Evolutionary conservation across 1,140 invertebrate genomes (phyloP).

Genomic region (Lucilia cuprina): DNA sequence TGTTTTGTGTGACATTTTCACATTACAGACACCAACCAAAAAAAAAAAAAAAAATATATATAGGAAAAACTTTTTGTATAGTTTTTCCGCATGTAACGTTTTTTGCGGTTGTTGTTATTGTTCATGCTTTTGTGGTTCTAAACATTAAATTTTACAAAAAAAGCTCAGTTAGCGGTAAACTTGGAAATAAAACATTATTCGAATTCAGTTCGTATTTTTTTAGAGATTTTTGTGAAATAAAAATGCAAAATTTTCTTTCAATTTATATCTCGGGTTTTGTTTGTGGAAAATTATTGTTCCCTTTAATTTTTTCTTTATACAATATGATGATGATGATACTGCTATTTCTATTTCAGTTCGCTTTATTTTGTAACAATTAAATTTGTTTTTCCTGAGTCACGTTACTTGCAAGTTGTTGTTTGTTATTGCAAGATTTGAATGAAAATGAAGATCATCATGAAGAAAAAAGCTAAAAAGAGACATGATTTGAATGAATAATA

Average conservation of each 20-base stretch:
- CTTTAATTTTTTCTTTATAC: neutral
- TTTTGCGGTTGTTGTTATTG: neutral
- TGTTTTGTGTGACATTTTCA: neutral
- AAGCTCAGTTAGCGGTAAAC: neutral
- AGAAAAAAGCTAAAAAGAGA: neutral
- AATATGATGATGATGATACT: neutral
- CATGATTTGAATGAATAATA: neutral
- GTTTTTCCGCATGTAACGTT: neutral
- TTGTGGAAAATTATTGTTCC: too few relatives aligned
- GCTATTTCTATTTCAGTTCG: neutral
- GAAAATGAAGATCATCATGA: too few relatives aligned
- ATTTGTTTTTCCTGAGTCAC: neutral
- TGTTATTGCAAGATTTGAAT: neutral
- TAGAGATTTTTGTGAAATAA: neutral
- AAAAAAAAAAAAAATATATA: neutral
- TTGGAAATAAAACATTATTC: neutral
- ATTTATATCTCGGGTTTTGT: too few relatives aligned
- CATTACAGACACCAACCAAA: neutral
- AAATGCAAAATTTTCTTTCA: too few relatives aligned
- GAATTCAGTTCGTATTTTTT: neutral
- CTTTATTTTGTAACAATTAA: neutral
- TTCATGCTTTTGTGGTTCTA: constrained; percentile 2
- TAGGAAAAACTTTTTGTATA: neutral
- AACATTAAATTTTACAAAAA: neutral
- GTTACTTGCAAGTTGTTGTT: neutral